A percentile compares a stretch with the other conserved stretches of the same genome.
Conservation (phyloP, 2,113 vertebrate species). For the Saimiri boliviensis region DNA sequence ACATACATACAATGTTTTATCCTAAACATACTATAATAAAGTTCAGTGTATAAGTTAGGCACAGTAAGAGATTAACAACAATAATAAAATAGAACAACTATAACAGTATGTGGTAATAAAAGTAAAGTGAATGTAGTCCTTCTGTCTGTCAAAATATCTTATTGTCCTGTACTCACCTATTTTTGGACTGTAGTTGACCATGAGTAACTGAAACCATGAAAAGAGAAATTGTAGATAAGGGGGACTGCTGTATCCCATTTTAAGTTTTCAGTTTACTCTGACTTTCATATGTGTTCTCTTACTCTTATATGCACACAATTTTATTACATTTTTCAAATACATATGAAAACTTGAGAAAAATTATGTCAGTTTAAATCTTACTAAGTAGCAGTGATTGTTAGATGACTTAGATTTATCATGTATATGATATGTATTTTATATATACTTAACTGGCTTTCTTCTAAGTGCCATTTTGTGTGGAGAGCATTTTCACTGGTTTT, state of each 20-base stretch:
- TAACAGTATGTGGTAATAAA: neutral
- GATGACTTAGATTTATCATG: neutral
- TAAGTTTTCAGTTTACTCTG: neutral
- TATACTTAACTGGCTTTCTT: neutral
- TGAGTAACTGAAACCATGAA: neutral
- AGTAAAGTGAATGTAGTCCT: neutral
- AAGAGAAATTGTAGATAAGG: neutral
- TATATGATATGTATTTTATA: neutral
- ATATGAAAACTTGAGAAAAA: conserved; percentile 20
- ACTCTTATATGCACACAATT: neutral
- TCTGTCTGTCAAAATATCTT: neutral
- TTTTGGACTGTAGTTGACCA: neutral
- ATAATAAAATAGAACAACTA: neutral
- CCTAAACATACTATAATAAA: neutral
- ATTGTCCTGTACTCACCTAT: neutral
- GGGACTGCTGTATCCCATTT: neutral
- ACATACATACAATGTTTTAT: neutral
- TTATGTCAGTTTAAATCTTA: neutral
- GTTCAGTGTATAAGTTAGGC: neutral
- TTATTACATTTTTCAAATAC: neutral
- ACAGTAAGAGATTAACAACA: neutral
- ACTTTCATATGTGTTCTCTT: neutral
- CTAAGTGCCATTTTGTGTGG: neutral
- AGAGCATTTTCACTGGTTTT: neutral
- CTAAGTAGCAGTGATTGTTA: neutral